Conservation (phyloP, 2,888 invertebrate species). For the Brachyptera risi region DNA sequence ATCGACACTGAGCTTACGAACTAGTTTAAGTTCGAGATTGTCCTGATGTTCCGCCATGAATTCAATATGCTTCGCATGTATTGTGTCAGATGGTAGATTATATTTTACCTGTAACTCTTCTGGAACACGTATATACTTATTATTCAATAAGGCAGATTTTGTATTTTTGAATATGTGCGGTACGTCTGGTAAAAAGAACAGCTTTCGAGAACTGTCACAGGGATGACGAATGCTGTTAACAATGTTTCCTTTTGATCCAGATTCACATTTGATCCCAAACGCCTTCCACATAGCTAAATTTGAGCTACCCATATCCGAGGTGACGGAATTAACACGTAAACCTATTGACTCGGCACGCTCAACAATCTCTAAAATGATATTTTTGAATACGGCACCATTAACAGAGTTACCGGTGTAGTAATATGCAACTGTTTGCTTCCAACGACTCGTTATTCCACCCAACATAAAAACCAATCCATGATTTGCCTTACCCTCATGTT, state of each 20-base stretch:
- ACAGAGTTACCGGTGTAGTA: slow-evolving; percentile 30
- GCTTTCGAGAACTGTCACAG: slow-evolving; percentile 23
- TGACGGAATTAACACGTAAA: slow-evolving; percentile 32
- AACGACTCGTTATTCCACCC: not conserved
- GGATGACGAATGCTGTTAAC: too few species aligned
- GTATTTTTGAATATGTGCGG: slow-evolving; percentile 35
- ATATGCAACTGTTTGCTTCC: not conserved
- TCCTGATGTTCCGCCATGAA: slow-evolving; percentile 3
- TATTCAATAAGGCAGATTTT: too few species aligned
- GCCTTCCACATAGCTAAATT: slow-evolving; percentile 36
- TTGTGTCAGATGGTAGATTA: slow-evolving; percentile 31
- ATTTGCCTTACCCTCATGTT: not conserved
- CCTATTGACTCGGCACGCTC: slow-evolving; percentile 24
- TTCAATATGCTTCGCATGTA: slow-evolving; percentile 31
- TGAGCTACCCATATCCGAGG: slow-evolving; percentile 37
- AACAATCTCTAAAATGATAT: slow-evolving; percentile 33
- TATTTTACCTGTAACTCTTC: slow-evolving; percentile 26
- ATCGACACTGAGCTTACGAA: slow-evolving; percentile 28
- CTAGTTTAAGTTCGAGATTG: slow-evolving; percentile 6
- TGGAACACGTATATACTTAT: too few species aligned
- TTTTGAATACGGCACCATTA: slow-evolving; percentile 33
- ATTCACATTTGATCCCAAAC: slow-evolving; percentile 25
- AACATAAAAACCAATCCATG: too few species aligned
- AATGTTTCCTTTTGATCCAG: not conserved
- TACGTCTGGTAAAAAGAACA: slow-evolving; percentile 34